Conservation (phyloP, 2,888 invertebrate genomes). For the Clistopyga incitator region DNA sequence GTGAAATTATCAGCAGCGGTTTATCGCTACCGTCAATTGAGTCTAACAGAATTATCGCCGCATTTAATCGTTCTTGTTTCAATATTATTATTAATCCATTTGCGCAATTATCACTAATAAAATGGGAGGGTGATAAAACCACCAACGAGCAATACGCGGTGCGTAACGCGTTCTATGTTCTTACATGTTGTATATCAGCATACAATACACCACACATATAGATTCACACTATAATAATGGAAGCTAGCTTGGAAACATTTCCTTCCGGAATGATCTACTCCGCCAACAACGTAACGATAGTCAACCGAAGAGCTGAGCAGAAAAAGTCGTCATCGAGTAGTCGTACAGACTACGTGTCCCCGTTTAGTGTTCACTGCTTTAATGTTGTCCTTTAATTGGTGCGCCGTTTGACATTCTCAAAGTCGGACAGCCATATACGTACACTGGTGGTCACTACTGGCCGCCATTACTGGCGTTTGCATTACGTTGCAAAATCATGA, state of each 20-base stretch:
- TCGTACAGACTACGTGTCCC: neutral
- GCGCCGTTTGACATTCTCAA: conserved; percentile 46
- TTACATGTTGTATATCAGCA: neutral
- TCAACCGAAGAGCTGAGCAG: neutral
- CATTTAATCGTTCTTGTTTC: neutral
- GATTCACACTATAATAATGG: neutral
- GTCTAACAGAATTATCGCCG: neutral
- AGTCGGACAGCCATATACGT: conserved; percentile 47
- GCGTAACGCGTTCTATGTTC: conserved; percentile 40
- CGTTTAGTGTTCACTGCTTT: conserved; percentile 19
- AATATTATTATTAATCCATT: conserved; percentile 42
- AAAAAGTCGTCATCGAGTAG: neutral
- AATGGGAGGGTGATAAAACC: conserved; percentile 14
- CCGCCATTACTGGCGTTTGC: conserved; percentile 43
- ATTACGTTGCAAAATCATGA: conserved; percentile 67
- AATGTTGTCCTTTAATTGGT: conserved; percentile 52
- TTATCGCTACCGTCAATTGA: conserved; percentile 5
- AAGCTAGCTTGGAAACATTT: conserved; percentile 20
- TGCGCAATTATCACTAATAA: conserved; percentile 37
- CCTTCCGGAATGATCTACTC: conserved; percentile 61
- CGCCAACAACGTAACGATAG: conserved; percentile 67
- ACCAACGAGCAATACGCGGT: conserved; percentile 27
- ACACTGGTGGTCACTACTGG: conserved; percentile 11
- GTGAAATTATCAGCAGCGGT: neutral
- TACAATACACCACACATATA: conserved; percentile 19